Conservation (phyloP, 2,797 vertebrate genomes). For the Buceros bicornis region DNA sequence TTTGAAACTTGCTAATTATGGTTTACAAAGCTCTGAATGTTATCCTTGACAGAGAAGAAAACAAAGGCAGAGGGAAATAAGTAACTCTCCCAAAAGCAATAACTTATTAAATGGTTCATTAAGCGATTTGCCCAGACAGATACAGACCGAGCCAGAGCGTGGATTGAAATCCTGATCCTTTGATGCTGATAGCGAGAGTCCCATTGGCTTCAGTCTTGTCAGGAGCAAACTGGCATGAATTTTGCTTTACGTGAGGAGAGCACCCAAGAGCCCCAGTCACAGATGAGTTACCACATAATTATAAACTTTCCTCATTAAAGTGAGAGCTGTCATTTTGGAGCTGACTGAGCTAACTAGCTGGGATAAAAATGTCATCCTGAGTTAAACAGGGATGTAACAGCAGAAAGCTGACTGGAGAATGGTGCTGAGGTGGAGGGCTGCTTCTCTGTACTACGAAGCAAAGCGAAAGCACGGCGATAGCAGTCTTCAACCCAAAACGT, state of each 20-base stretch:
- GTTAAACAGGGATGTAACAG: rapidly evolving
- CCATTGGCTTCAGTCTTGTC: not conserved
- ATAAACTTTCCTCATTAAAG: not conserved
- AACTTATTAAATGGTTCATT: not conserved
- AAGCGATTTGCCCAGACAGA: not conserved
- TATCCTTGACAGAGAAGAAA: not conserved
- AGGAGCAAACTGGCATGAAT: not conserved
- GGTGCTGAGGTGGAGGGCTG: not conserved
- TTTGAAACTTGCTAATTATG: not conserved
- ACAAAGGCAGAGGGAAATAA: not conserved
- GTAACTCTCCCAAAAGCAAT: not conserved
- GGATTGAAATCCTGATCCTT: not conserved
- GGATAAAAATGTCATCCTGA: not conserved
- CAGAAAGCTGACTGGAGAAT: not conserved
- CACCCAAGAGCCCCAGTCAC: not conserved
- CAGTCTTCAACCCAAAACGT: not conserved
- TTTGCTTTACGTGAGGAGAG: not conserved
- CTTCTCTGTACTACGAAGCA: not conserved
- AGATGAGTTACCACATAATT: not conserved
- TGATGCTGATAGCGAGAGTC: not conserved
- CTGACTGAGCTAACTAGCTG: not conserved
- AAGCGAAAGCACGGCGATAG: not conserved
- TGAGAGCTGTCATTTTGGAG: not conserved
- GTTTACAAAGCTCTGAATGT: not conserved
- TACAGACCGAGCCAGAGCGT: not conserved